phyloP scores from a whole-genome alignment of 2,888 invertebrate species.

The Epirrhoe alternata region DNA sequence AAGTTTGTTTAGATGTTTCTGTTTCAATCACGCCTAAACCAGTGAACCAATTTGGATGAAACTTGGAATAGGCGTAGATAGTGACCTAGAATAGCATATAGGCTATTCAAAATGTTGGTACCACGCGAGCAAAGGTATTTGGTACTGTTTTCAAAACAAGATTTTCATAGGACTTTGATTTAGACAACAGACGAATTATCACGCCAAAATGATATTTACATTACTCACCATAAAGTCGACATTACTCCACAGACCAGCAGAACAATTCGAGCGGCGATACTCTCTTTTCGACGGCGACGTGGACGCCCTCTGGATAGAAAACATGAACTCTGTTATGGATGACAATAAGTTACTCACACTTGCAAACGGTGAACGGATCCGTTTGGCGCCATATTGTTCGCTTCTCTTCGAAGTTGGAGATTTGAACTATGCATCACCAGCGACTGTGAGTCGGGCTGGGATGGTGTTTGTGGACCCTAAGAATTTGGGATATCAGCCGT shows the following conservation, averaged over 20 bases:
- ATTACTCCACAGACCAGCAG: constrained; percentile 84
- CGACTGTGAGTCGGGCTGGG: constrained; percentile 96
- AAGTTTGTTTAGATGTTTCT: too few relatives aligned
- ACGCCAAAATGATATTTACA: neutral
- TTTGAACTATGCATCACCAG: constrained; percentile 95
- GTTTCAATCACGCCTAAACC: too few relatives aligned
- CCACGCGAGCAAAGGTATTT: too few relatives aligned
- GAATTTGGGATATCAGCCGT: constrained; percentile 94
- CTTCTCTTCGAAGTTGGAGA: constrained; percentile 96
- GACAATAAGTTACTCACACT: constrained; percentile 95
- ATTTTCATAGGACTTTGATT: neutral
- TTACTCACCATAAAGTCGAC: neutral
- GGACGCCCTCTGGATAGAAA: constrained; percentile 97
- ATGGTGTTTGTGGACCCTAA: constrained; percentile 98
- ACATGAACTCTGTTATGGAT: constrained; percentile 99
- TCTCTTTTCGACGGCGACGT: constrained; percentile 97
- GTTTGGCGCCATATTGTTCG: constrained; percentile 92
- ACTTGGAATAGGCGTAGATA: too few relatives aligned
- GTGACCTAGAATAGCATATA: too few relatives aligned
- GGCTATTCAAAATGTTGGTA: too few relatives aligned
- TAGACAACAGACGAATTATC: too few relatives aligned
- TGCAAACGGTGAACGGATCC: constrained; percentile 95
- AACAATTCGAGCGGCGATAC: constrained; percentile 90
- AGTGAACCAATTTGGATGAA: too few relatives aligned
- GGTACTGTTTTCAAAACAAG: too few relatives aligned